Base-by-base conservation (phyloP, 1,140 invertebrate species). In the Agrilus planipennis region DNA sequence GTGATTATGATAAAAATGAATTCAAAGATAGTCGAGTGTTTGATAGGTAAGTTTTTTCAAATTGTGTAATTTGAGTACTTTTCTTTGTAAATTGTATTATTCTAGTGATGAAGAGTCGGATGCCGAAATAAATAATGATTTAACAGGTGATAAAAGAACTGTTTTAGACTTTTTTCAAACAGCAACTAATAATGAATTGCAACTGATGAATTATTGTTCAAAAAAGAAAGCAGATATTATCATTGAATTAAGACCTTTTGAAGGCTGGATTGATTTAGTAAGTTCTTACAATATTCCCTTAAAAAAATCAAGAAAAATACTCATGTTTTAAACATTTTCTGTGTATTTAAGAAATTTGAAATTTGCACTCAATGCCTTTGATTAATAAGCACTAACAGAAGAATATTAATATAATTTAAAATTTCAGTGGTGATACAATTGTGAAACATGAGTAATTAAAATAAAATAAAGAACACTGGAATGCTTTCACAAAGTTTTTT, bases 131-230 rank as follows among this genome's bases (percentile, higher is more conserved):
- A 74, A 72, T 6, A 71, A 79, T 45, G 73, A 77, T 42, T 63
- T 85, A 45, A 72, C 72, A 0, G 69, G 69, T 21, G 74, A 82
- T 50, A 79, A 83, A 41, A 75, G 73, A 49, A 72, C 75, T 55
- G 83, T 86, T 19, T 77, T 84, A 44, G 75, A 84, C 29, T 86
- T 87, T 54, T 70, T 88, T 50, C 78, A 80, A 58, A 78, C 58
- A 28, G 80, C 77, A 22, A 67, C 68, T 16, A 45, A 71, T 29
- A 66, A 65, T 14, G 84, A 88, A 57, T 53, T 88, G 7, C 67
- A 75, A 18, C 57, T 76, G 10, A 73, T 87, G 42, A 70, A 73
- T 38, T 71, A 75, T 0, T 81, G 80, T 54, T 81, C 80, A 0
- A 71, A 77, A 51, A 87, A 84, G 53, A 85, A 81, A 54, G 77